Base-by-base conservation (phyloP, 2,113 vertebrate genomes). In the Grammomys surdaster region DNA sequence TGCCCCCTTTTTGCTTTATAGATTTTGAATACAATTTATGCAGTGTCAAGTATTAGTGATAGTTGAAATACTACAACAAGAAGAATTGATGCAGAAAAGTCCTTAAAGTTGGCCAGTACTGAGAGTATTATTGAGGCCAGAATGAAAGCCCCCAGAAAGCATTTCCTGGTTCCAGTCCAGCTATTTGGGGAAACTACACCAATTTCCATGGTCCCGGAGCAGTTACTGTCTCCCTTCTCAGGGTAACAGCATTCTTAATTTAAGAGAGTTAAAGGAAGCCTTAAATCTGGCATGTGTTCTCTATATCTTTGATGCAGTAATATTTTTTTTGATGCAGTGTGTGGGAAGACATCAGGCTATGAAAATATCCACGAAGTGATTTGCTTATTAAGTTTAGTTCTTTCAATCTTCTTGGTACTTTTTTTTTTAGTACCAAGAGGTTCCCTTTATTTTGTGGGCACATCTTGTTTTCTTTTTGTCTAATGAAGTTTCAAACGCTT, bases 401-500 rank as follows among this genome's bases (percentile, higher is more conserved):
- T 60, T 31, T 78, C 31, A 22, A 58, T 36, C 63, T 94, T 91
- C n/a, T 75, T 75, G 80, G 51, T 93, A 33, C 31, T 65, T 65
- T 89, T 76, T 87, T 14, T 80, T 89, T 70, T 89, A 56, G 90
- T 84, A 90, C 86, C 75, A 85, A 75, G 88, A 22, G 17, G 56
- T 95, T 95, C 17, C 84, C 14, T 91, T 96, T 58, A 54, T 58
- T 94, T 96, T 96, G 96, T 63, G 90, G 89, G 82, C 48, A 80
- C 51, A 60, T 75, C 22, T 24, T 97, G 51, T 94, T 97, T 92
- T 94, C 36, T 63, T 33, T 91, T 91, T 91, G 87, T 93, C 78
- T 95, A 87, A 89, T 58, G 84, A 94, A 96, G 51, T 93, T 96
- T 93, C 33, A 82, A 5, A 91, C 89, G 73, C n/a, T 94, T 97